Base-by-base conservation (phyloP, 2,888 invertebrate species). In the Steinernema carpocapsae region DNA sequence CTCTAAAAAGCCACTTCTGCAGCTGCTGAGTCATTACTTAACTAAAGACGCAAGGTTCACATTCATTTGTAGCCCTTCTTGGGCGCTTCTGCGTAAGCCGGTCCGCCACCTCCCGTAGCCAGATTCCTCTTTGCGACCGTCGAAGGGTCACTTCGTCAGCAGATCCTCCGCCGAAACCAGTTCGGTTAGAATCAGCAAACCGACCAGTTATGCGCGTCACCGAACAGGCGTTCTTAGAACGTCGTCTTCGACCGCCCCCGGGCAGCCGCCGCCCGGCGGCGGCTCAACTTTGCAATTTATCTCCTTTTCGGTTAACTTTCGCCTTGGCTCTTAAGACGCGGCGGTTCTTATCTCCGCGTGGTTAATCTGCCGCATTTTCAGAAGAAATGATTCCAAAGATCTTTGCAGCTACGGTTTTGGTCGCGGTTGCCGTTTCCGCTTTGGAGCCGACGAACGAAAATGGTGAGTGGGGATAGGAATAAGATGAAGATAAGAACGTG, bases 181-280 rank as follows among this genome's bases (percentile, higher is more conserved):
- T 48, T 48, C 48, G 48, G 48, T 14, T 48, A 19, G 48, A 48
- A 48, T 48, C 48, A 19, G 6, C 48, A 48, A 48, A 48, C 48
- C 64, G 64, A 64, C 64, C 64, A 64, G 64, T 64, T 64, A 64
- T 64, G 64, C 64, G 24, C 26, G 64, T 32, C 17, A 6, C 6
- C 6, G 56, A 24, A 56, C 56, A 64, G 64, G 64, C 64, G 64
- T 64, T 64, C 64, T 64, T 10, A 17, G 32, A 32, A 29, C 64
- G 64, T 64, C 64, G 64, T 64, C 64, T 64, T 32, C 64, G 64
- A 64, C 24, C 64, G 64, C 64, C 64, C 29, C 64, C 10, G 37
- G 64, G 64, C 64, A 32, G 29, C 32, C 64, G 32, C 24, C 10
- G 43, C 43, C 43, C 7, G 19, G 19, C 56, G 64, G 37, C 32